These are phyloP conservation scores for Coboldia fuscipes DNA, from an alignment of 1,140 invertebrate genomes.

Conservation along the genomic window DNA sequence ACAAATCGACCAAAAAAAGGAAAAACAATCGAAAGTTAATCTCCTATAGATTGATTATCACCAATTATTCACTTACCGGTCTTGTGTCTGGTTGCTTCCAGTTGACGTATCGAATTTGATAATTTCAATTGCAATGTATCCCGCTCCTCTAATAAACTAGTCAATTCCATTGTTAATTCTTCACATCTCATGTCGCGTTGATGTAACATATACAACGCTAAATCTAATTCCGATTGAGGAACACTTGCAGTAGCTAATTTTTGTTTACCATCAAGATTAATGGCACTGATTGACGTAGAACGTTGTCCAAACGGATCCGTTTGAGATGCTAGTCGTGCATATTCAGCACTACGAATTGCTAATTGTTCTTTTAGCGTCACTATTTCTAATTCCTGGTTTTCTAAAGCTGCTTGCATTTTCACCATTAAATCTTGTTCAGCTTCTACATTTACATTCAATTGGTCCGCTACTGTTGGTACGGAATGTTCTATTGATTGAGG, in stretches of 20 bases:
- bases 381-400: conserved; percentile 42
- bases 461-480: conserved; percentile 6
- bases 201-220: conserved; percentile 67
- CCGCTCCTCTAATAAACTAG: conserved; percentile 61
- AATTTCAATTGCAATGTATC: conserved; percentile 61
- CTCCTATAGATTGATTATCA: neutral
- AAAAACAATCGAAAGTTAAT: neutral
- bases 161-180: conserved; percentile 67
- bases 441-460: neutral
- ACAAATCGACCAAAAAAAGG: neutral
- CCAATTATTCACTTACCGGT: neutral
- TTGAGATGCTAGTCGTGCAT: conserved; percentile 18
- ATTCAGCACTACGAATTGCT: conserved; percentile 24
- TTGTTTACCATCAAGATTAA: conserved; percentile 9
- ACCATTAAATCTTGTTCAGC: conserved; percentile 1
- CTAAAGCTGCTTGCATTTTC: conserved; percentile 30
- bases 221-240: conserved; percentile 47
- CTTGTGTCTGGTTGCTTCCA: conserved; percentile 30
- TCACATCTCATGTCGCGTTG: conserved; percentile 72
- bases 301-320: conserved; percentile 15
- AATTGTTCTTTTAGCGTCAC: conserved; percentile 40
- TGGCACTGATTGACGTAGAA: conserved; percentile 4
- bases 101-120: conserved; percentile 51
- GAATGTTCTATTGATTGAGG: too few species aligned
- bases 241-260: conserved; percentile 8